Base-by-base conservation (phyloP, 2,797 vertebrate species). In the Labeo calbasu region DNA sequence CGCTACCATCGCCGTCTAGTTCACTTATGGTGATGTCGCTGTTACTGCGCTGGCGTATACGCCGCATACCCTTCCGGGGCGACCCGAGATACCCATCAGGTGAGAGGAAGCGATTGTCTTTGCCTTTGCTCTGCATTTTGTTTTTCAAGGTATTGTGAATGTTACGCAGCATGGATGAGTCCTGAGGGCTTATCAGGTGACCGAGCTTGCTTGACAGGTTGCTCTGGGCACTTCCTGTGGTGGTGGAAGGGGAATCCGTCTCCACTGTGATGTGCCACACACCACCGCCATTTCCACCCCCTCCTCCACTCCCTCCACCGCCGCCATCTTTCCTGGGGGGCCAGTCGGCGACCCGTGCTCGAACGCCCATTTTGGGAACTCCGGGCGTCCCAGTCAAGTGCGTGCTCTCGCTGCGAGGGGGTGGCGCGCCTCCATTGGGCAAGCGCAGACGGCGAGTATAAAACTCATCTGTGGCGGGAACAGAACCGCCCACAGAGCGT, bases 291-390 rank as follows among this genome's bases (percentile, higher is more conserved):
- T 85, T 63, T 23, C 85, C 85, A 9, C 86, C 79, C 4, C 86
- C 73, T 11, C 86, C 53, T 8, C 82, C 51, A 2, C 84, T 57
- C 12, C 92, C 91, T 0, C 94, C 84, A 11, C 81, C 70, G 6
- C 86, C 76, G 2, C 84, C 94, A 81, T 99, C 98, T 92, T 99
- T 99, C 88, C 97, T 95, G 0, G 98, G 98, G 21, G 98, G 98
- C 98, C 98, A 99, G 85, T 99, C 98, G 0, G 98, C 98, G 87
- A 99, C 98, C 65, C 98, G 95, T 86, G 98, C 98, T 87, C 98
- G 95, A 32, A 99, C 98, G 2, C 98, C 98, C 98, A 99, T 99
- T 89, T 99, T 99, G 48, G 98, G 98, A 84, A 99, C 98, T n/a
- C 97, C 97, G 0, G 98, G 98, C 32, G 96, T 99, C 51, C 96